phyloP scores from a whole-genome alignment of 2,888 invertebrate species.

The Eumerus sabulonum region DNA sequence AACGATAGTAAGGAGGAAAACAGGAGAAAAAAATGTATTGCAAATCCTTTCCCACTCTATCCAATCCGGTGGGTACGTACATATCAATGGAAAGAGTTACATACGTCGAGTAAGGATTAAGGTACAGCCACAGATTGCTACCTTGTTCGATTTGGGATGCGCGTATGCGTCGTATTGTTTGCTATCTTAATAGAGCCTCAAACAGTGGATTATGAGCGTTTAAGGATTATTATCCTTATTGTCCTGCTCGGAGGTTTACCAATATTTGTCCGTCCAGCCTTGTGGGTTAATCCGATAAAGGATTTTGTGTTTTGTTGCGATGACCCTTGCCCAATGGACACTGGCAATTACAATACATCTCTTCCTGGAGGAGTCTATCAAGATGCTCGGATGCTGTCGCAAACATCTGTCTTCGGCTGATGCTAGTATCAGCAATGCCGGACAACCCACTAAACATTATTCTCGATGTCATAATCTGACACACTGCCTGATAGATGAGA shows the following conservation, averaged over 20 bases:
- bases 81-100: conserved; percentile 52
- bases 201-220: conserved; percentile 62
- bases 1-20: background rate
- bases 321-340: conserved; percentile 38
- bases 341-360: conserved; percentile 3
- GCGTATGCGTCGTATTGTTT: conserved; percentile 40
- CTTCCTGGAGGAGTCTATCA: conserved; percentile 27
- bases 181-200: conserved; percentile 58
- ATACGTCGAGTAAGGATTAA: conserved; percentile 27
- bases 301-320: conserved; percentile 54
- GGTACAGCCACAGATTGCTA: conserved; percentile 38
- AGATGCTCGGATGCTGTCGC: conserved; percentile 22
- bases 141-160: background rate
- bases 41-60: conserved; percentile 31
- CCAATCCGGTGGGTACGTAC: background rate
- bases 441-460: conserved; percentile 31
- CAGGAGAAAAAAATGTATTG: conserved; percentile 18
- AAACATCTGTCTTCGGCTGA: conserved; percentile 48
- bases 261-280: conserved; percentile 64
- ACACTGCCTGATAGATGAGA: conserved; percentile 43
- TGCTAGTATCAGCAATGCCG: conserved; percentile 37
- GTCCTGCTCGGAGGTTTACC: conserved; percentile 59
- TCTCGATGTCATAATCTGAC: conserved; percentile 57
- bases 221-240: conserved; percentile 67
- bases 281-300: conserved; percentile 63